A percentile compares a stretch with the other conserved stretches of the same genome.
phyloP scores from a whole-genome alignment of 1,140 invertebrate species.

The Lordiphosa clarofinis region DNA sequence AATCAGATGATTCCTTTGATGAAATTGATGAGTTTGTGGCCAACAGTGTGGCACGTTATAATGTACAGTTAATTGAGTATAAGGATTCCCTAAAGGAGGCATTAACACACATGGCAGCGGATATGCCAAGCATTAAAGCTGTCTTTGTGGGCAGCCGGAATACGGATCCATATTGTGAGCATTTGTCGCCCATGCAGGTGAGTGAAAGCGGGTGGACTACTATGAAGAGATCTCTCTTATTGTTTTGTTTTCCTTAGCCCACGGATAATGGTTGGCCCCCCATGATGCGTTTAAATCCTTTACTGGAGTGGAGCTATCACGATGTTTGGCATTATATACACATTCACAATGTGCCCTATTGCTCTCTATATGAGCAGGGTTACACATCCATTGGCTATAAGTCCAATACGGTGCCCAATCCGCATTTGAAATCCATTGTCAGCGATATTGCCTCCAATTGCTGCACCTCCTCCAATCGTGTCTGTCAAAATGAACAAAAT shows the following conservation, averaged over 20 bases:
- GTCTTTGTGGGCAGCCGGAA: conserved; percentile 93
- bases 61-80: conserved; percentile 86
- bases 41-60: conserved; percentile 86
- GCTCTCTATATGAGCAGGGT: conserved; percentile 92
- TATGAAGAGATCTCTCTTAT: no score
- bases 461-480: conserved; percentile 73
- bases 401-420: conserved; percentile 90
- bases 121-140: conserved; percentile 87
- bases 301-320: conserved; percentile 93
- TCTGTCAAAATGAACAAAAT: conserved; percentile 3
- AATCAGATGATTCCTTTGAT: conserved; percentile 87
- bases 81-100: conserved; percentile 87
- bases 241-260: conserved; percentile 80
- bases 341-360: conserved; percentile 90
- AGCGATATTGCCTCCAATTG: conserved; percentile 61
- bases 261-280: conserved; percentile 94
- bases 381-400: conserved; percentile 93
- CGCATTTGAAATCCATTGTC: conserved; percentile 81
- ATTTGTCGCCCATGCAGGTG: conserved; percentile 86
- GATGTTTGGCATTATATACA: conserved; percentile 94
- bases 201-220: no score
- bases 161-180: conserved; percentile 89
- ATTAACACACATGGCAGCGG: conserved; percentile 83
- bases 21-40: conserved; percentile 93
- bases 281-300: conserved; percentile 91